Conservation (phyloP, 2,113 vertebrate species). For the Pseudorhombus dupliciocellatus region DNA sequence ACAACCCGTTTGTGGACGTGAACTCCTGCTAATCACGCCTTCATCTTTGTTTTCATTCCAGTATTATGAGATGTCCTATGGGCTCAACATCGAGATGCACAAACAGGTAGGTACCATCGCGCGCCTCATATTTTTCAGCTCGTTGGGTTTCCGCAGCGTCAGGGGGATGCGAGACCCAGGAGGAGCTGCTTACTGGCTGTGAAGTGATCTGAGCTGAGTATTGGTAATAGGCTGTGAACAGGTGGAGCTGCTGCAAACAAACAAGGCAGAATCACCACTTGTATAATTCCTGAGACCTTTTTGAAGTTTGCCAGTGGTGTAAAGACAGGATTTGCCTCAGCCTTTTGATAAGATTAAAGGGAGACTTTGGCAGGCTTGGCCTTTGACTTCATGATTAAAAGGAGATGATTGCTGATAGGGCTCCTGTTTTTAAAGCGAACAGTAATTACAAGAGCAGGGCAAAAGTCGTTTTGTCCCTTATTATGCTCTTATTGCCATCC, state of each 20-base stretch:
- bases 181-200: conserved; percentile 29
- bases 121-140: conserved; percentile 39
- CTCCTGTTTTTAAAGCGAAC: conserved; percentile 49
- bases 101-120: conserved; percentile 85
- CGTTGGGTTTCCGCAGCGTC: conserved; percentile 33
- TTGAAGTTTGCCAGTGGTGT: conserved; percentile 23
- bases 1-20: conserved; percentile 18
- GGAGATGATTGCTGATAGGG: conserved; percentile 57
- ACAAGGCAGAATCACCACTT: conserved; percentile 28
- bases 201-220: conserved; percentile 34
- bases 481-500: conserved; percentile 51
- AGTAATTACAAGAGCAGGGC: conserved; percentile 63
- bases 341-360: conserved; percentile 78
- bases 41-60: conserved; percentile 71
- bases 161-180: conserved; percentile 47
- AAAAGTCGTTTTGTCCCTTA: conserved; percentile 56
- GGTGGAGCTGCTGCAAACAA: conserved; percentile 32
- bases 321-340: conserved; percentile 61
- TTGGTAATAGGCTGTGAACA: conserved; percentile 45
- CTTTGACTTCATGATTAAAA: conserved; percentile 75
- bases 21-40: not conserved
- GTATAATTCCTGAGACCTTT: conserved; percentile 11
- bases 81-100: conserved; percentile 99
- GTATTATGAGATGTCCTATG: conserved; percentile 99
- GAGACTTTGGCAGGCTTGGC: conserved; percentile 72